Evolutionary conservation across 2,888 invertebrate species (phyloP), one percentile per base, ranked within the genome.

Genomic region (Coremacera marginata): DNA sequence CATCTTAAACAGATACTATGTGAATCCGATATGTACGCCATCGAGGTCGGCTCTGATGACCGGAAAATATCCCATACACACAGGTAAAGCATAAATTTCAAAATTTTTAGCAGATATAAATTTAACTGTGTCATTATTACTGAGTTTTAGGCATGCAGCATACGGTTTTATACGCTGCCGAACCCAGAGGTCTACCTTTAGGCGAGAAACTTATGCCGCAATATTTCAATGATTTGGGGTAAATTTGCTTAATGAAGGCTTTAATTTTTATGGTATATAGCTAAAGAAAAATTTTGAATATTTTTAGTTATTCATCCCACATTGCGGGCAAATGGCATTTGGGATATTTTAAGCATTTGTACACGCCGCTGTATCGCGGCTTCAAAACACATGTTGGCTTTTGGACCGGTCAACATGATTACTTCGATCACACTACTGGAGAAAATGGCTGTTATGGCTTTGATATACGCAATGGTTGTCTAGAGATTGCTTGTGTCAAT

Each of bases 31-130:
- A 81, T 98, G 98, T 86, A 96, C 97, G 0, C 97, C 97, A 0
- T 96, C 97, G 0, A 91, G 97, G 83, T 93, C 95, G 67, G 95
- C 97, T 0, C 90, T 98, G 31, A 94, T 98, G 94, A 96, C 97
- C 0, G 97, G 96, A 77, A 95, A 95, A 90, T 94, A 97, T 90
- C 96, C 97, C 0, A 96, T 97, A 86, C 96, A 96, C 82, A 95
- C 94, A 34, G 89, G 89, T 89, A 75, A 76, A 75, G 63, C 2
- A 25, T 16, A 16, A 1, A 9, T 55, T 8, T 8, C 22, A 8
- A 22, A 22, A 55, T 55, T 11, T 19, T 5, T 5, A 19, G 16
- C 5, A 67, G n/a, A n/a, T 8, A 5, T 52, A n/a, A 19, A 2
- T 67, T 2, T 7, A 19, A 3, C 5, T 1, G 19, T 19, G 0